Base-by-base conservation (phyloP, 1,140 invertebrate species). In the Bemisia tabaci region DNA sequence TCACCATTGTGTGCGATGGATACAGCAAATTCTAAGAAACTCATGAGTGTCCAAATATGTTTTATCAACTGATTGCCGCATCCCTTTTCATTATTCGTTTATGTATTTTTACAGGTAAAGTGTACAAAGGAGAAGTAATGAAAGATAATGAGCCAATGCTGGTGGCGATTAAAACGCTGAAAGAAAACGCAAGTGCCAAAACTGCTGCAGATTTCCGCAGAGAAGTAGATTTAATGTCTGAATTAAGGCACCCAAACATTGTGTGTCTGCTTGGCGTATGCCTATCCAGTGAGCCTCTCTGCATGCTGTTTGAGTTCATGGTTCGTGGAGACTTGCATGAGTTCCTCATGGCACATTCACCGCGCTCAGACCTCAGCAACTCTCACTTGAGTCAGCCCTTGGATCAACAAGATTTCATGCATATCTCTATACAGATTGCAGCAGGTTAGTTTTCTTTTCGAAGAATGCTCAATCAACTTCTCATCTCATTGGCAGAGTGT, bases 261-360 rank as follows among this genome's bases (percentile, higher is more conserved):
- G 94, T 97, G 60, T 95, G 93, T 78, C 84, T 98, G 62, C 81
- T 97, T 22, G 95, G 94, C 0, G 93, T 97, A 1, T 89, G 94
- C 63, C 82, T 94, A 62, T 89, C 90, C 70, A 91, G 94, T 65
- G 91, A 95, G 72, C 94, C 94, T 0, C 86, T 92, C 75, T 96
- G 93, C 75, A 95, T 97, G 92, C 79, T 97, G 1, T 97, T 97
- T 79, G 95, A 97, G 76, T 96, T 94, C 74, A 96, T 95, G 92
- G 88, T 89, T 1, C 86, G 92, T 74, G 95, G 95, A 1, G 94
- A 98, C 79, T 78, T 98, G 11, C 94, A 97, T 75, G 94, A 98
- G 75, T 97, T 95, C 78, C 77, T 97, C 2, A 90, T 95, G 69
- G 83, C 87, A 22, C 88, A 94, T 75, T 95, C 94, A 1, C 94